These are phyloP conservation scores for Podargus strigoides DNA, from an alignment of 2,797 vertebrate genomes.

Conservation along the genomic window DNA sequence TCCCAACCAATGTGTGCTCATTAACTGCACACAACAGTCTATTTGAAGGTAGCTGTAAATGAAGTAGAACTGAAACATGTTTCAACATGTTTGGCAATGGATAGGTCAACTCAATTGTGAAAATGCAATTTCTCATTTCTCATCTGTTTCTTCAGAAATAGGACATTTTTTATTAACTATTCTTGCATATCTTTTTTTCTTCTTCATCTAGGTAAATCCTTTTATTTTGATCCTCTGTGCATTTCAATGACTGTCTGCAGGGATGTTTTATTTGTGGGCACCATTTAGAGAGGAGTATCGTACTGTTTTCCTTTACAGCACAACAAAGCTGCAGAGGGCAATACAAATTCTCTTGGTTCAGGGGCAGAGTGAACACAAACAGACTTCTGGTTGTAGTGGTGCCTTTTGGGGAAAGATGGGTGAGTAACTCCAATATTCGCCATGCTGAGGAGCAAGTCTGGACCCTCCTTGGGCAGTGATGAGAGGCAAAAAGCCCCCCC, in stretches of 20 bases:
- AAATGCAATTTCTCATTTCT: neutral
- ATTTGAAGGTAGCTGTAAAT: neutral
- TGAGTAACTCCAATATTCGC: fast-evolving
- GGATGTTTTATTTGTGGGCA: neutral
- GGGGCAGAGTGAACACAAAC: neutral
- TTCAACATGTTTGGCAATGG: neutral
- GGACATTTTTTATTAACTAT: neutral
- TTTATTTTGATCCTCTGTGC: neutral
- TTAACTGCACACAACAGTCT: neutral
- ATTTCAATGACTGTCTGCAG: neutral
- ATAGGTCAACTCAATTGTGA: neutral
- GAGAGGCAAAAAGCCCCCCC: neutral
- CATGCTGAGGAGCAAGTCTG: neutral
- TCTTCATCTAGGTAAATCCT: neutral
- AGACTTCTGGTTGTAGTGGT: neutral
- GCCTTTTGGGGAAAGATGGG: neutral
- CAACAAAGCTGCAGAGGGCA: neutral
- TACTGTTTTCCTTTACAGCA: neutral
- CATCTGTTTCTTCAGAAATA: neutral
- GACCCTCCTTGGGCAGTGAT: neutral
- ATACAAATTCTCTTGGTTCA: neutral
- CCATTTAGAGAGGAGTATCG: neutral
- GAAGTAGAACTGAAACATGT: neutral
- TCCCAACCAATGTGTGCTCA: neutral
- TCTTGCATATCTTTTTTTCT: neutral